Percentiles rank a stretch among this genome's conserved stretches.
phyloP scores from a whole-genome alignment of 2,797 vertebrate species.

The Phoxinus dragarum region DNA sequence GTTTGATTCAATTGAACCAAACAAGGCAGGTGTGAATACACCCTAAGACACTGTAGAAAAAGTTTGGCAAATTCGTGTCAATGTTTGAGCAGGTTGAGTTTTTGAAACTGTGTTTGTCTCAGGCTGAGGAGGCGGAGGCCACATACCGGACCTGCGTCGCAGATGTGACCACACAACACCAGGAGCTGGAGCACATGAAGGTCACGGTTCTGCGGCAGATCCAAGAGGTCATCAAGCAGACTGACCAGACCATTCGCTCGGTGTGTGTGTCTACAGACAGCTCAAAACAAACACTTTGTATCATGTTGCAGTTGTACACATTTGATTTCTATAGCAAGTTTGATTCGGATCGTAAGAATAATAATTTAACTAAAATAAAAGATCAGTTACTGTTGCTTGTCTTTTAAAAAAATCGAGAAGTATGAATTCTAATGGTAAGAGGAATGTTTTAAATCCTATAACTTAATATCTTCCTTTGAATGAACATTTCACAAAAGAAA shows the following conservation, averaged over 20 bases:
- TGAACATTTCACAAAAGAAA: neutral
- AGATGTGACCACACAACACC: slow-evolving; percentile 90
- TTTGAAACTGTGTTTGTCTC: slow-evolving; percentile 21
- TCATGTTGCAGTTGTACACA: no score
- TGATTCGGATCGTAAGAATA: neutral
- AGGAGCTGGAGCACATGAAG: slow-evolving; percentile 95
- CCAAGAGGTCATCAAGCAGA: slow-evolving; percentile 94
- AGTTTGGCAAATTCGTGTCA: no score
- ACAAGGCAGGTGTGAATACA: no score
- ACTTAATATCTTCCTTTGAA: neutral
- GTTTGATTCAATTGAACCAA: no score
- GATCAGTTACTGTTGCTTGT: neutral
- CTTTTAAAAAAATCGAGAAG: neutral
- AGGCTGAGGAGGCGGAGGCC: slow-evolving; percentile 96
- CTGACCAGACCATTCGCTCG: slow-evolving; percentile 92
- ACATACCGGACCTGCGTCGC: slow-evolving; percentile 93
- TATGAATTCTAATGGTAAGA: no score
- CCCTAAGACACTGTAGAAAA: neutral
- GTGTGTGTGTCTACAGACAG: slow-evolving; percentile 69
- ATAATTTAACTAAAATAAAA: neutral
- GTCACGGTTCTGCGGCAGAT: slow-evolving; percentile 90
- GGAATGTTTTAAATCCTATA: neutral
- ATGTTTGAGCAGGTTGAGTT: neutral
- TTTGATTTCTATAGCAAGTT: neutral
- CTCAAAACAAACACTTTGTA: neutral